phyloP scores from a whole-genome alignment of 2,113 vertebrate genomes.

The Centropristis striata region DNA sequence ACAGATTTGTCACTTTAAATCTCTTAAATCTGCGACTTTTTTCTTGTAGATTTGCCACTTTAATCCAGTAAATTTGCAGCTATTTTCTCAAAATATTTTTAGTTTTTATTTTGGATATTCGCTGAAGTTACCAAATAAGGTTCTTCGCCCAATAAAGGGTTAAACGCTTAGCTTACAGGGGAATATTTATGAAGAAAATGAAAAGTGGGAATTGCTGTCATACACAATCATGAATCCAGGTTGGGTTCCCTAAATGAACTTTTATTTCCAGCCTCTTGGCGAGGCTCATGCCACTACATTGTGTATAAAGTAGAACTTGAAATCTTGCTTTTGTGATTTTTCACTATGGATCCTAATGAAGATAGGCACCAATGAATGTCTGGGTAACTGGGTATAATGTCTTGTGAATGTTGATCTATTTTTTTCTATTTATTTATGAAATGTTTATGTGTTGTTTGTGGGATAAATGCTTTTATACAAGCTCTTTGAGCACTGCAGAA shows the following conservation, averaged over 20 bases:
- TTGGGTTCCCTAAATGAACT: background rate
- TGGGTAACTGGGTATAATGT: slow-evolving; percentile 22
- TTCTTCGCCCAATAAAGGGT: no score
- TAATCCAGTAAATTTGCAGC: no score
- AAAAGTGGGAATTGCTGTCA: slow-evolving; percentile 10
- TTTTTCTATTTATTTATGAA: slow-evolving; percentile 71
- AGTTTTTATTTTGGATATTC: no score
- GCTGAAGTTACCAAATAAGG: no score
- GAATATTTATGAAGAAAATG: background rate
- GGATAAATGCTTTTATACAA: slow-evolving; percentile 66
- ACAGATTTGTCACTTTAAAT: no score
- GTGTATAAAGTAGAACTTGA: slow-evolving; percentile 11
- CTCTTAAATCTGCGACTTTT: no score
- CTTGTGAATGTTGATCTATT: slow-evolving; percentile 41
- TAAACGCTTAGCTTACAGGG: background rate
- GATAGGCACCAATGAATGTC: slow-evolving; percentile 70
- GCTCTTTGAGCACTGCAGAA: slow-evolving; percentile 45
- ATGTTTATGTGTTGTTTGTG: slow-evolving; percentile 47
- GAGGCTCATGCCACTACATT: background rate
- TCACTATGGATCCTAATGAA: slow-evolving; percentile 29
- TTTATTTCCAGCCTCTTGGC: slow-evolving; percentile 9
- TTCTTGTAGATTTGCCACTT: no score
- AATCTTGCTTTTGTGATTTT: slow-evolving; percentile 28
- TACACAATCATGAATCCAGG: background rate
- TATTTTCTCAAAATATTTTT: no score